Evolutionary conservation across 2,888 invertebrate species (phyloP), one percentile per base, ranked within the genome.

Genomic region (Eupithecia inturbata): DNA sequence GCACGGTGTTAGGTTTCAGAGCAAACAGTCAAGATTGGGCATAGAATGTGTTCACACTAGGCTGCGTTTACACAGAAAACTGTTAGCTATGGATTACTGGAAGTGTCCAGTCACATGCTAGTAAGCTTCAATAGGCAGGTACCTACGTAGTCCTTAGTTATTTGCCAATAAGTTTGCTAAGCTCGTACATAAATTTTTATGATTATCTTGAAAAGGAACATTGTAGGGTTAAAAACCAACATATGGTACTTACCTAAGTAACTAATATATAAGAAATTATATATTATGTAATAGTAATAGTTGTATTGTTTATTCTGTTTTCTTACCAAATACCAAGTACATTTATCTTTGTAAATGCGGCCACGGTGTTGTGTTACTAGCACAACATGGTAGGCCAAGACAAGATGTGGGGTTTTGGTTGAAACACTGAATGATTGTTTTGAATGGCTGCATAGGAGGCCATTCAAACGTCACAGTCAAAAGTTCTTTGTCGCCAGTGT

Each of bases 301-400:
- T 31, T 31, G 36, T 36, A 36, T 36, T 36, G 19, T n/a, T 45
- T 57, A 57, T 14, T 57, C 10, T 14, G 14, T 28, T 28, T 3
- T 28, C 26, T 19, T 12, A 0, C 26, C 10, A 28, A 14, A 28
- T 16, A 28, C 14, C 1, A 0, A 60, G 28, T 16, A 28, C 2
- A 10, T 5, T 16, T 28, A 31, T 62, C 28, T 26, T 31, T 66
- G 16, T 67, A 63, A 67, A 67, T 63, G 53, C 62, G 16, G 53
- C 33, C 63, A 64, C 19, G 67, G 92, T 91, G 89, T 93, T 88
- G 80, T 78, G 83, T 93, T 93, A 90, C 93, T 85, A 83, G 84
- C 91, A 92, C 83, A 89, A 92, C 83, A 89, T 92, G 92, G 83
- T 87, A 88, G 91, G 91, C 92, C 92, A 88, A 91, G 91, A 90